Percentiles rank a stretch among this genome's conserved stretches.
These are phyloP conservation scores for Heliopora coerulea DNA, from an alignment of 92 coral and sea anemone genomes.

Conservation along the genomic window DNA sequence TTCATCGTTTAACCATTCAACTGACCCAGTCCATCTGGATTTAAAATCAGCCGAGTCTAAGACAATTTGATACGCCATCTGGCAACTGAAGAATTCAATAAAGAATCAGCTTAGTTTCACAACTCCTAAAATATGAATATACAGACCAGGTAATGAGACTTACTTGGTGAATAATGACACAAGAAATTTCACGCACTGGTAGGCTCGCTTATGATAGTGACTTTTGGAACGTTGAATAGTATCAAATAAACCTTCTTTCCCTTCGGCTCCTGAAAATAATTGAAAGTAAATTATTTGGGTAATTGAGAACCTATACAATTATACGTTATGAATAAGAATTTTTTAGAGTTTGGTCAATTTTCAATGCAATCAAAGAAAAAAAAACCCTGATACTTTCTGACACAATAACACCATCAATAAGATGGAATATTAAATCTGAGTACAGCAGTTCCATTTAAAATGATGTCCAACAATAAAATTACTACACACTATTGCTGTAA, in stretches of 20 bases:
- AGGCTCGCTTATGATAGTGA: constrained; percentile 96
- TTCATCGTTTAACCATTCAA: constrained; percentile 97
- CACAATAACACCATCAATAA: too few species aligned
- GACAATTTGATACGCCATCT: constrained; percentile 85
- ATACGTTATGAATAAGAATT: too few species aligned
- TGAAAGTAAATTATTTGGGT: too few species aligned
- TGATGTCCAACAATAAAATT: neutral
- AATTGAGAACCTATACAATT: too few species aligned
- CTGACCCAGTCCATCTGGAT: constrained; percentile 87
- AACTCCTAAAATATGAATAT: neutral
- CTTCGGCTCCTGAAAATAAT: constrained; percentile 87
- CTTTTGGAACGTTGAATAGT: constrained; percentile 95
- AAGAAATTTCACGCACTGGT: constrained; percentile 97
- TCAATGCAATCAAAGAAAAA: too few species aligned
- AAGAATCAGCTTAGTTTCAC: neutral
- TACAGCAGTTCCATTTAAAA: too few species aligned
- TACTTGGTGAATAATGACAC: constrained; percentile 87
- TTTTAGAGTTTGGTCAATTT: too few species aligned
- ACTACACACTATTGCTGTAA: neutral
- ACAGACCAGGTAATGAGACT: constrained; percentile 19
- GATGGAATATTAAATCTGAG: too few species aligned
- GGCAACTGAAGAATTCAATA: constrained; percentile 63
- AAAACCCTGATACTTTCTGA: too few species aligned
- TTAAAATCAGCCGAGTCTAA: constrained; percentile 77
- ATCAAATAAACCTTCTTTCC: constrained; percentile 93